phyloP scores from a whole-genome alignment of 2,888 invertebrate genomes.

The Liopterus haemorrhoidalis region DNA sequence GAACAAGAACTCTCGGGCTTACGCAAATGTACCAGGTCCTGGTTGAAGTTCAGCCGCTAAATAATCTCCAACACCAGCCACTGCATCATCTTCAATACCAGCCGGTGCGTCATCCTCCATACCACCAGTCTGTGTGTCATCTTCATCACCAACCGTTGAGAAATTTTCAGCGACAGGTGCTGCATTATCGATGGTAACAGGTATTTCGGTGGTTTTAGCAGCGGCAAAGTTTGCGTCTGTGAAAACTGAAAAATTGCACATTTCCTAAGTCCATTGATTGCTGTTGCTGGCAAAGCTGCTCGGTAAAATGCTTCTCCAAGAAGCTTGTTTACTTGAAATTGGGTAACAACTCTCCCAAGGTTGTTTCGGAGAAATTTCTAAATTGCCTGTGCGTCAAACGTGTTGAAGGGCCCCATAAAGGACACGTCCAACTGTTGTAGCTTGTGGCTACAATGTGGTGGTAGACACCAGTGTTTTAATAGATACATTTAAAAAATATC shows the following conservation, averaged over 20 bases:
- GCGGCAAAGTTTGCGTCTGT: slow-evolving; percentile 27
- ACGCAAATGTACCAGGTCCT: slow-evolving; percentile 6
- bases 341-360: slow-evolving; percentile 32
- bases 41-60: no score
- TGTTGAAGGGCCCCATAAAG: slow-evolving; percentile 33
- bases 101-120: neutral
- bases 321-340: slow-evolving; percentile 29
- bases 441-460: slow-evolving; percentile 34
- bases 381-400: slow-evolving; percentile 31
- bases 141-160: neutral
- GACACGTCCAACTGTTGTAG: slow-evolving; percentile 35
- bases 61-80: neutral
- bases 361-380: slow-evolving; percentile 28
- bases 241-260: slow-evolving; percentile 28
- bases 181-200: slow-evolving; percentile 12
- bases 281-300: slow-evolving; percentile 27
- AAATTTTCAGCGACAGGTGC: neutral
- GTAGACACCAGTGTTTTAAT: slow-evolving; percentile 35
- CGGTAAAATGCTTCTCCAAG: slow-evolving; percentile 31
- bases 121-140: no score
- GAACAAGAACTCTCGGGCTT: slow-evolving; percentile 4
- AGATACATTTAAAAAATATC: no score
- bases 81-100: neutral
- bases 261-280: slow-evolving; percentile 28
- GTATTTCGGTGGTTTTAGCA: slow-evolving; percentile 14